These are phyloP conservation scores for Genyomyrus donnyi DNA, from an alignment of 2,113 vertebrate genomes.

Conservation along the genomic window DNA sequence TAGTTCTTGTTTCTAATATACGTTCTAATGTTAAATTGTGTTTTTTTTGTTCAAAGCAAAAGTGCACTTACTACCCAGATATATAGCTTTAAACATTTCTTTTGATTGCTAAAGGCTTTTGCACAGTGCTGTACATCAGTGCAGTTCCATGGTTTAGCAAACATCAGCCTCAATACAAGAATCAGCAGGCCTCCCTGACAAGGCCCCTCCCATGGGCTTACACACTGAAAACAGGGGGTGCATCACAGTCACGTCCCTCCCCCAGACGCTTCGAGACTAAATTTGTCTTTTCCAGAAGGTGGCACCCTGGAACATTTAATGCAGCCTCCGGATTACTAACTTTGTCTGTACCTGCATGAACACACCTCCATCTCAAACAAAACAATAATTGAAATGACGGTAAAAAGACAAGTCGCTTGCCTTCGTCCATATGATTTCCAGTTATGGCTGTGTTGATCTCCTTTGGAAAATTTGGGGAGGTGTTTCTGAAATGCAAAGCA, in stretches of 20 bases:
- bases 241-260: neutral
- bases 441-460: neutral
- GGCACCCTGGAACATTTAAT: neutral
- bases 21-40: neutral
- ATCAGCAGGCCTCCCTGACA: neutral
- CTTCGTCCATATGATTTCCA: conserved; percentile 22
- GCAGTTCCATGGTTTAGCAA: neutral
- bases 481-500: neutral
- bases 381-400: neutral
- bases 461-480: neutral
- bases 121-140: neutral
- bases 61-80: neutral
- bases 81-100: neutral
- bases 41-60: neutral
- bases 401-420: neutral
- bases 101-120: neutral
- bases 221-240: neutral
- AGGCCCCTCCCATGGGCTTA: neutral
- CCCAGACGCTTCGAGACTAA: neutral
- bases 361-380: neutral
- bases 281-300: neutral
- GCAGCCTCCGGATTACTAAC: neutral
- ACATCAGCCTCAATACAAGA: neutral
- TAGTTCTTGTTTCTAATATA: neutral
- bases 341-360: neutral